Base-by-base conservation (phyloP, 2,888 invertebrate species). In the Saturnia japonica region DNA sequence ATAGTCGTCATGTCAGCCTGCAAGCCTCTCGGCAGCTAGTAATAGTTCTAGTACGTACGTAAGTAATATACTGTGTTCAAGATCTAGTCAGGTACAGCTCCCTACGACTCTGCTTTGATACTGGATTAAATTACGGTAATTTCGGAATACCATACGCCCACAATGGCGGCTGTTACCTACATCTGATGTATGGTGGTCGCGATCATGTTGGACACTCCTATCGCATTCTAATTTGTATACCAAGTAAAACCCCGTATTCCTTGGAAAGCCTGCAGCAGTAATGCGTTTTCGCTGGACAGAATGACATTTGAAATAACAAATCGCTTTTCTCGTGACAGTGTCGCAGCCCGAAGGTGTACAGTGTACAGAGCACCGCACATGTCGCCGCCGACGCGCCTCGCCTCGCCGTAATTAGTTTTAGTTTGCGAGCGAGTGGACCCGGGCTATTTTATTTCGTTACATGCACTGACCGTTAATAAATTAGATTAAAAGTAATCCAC, bases 401-500 rank as follows among this genome's bases (percentile, higher is more conserved):
- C 43, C 28, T 14, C 14, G 12, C 11, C 25, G 4, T 60, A 60
- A 60, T 60, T 60, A 28, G 57, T 60, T 60, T 60, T 28, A 60
- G 57, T 28, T 60, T 60, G 57, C 57, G 28, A 60, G 57, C 25
- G 57, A 60, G 25, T 28, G 57, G 57, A 60, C 57, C 57, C 57
- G 25, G 14, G 28, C 12, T 12, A 28, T 14, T 60, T 60, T 25
- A 25, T 60, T 60, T 28, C 25, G 28, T 60, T 28, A 28, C 57
- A 57, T 57, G 57, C 14, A 57, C 57, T 25, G 16, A 19, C 47
- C 34, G 34, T 34, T 34, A 34, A 34, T 34, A 2, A 34, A 34
- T 34, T 6, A 34, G 34, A 34, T 34, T 47, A 47, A 4, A 7
- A 47, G 16, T 47, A 45, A 47, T 47, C 16, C 19, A 47, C 7